Base-by-base conservation (phyloP, 1,140 invertebrate genomes). In the Vanessa tameamea region DNA sequence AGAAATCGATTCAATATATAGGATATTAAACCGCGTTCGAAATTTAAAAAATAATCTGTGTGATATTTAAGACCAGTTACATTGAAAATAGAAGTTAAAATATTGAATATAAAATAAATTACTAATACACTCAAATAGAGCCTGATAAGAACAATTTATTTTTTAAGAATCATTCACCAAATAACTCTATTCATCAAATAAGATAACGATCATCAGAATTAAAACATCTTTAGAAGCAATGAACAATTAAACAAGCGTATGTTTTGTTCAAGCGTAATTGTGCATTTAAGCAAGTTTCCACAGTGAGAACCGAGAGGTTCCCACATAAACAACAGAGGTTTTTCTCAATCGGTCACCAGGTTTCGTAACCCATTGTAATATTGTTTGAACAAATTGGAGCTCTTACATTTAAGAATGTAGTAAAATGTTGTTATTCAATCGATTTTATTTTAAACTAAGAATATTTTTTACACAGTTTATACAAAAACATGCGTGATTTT, bases 281-380 rank as follows among this genome's bases (percentile, higher is more conserved):
- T 67, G 47, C 20, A 55, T 53, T 76, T 66, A 76, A 67, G 31
- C 47, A 78, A 72, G 73, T 78, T 78, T 72, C 69, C 64, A 75
- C 72, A 50, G 65, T 75, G 72, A 55, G 67, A 73, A 76, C 69
- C 15, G 51, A 20, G 48, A 48, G 53, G 64, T 81, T 81, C 80
- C 64, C 80, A 81, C 78, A 78, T 69, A 74, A 76, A 75, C 72
- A 79, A 72, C 61, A 43, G 71, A 77, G 72, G 73, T 77, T 81
- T 82, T 81, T 78, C 76, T 79, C 76, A 78, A 76, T 78, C 73
- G 75, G 78, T 78, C 76, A 73, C 57, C 72, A 57, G 20, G 66
- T 82, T 79, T 82, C 78, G 78, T 82, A 82, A 82, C 73, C 71
- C 71, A 82, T 75, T 75, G 73, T 74, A 47, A 53, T 63, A 55